A percentile compares a stretch with the other conserved stretches of the same genome.
Conservation (phyloP, 2,888 invertebrate species). For the Drosophila phalerata region DNA sequence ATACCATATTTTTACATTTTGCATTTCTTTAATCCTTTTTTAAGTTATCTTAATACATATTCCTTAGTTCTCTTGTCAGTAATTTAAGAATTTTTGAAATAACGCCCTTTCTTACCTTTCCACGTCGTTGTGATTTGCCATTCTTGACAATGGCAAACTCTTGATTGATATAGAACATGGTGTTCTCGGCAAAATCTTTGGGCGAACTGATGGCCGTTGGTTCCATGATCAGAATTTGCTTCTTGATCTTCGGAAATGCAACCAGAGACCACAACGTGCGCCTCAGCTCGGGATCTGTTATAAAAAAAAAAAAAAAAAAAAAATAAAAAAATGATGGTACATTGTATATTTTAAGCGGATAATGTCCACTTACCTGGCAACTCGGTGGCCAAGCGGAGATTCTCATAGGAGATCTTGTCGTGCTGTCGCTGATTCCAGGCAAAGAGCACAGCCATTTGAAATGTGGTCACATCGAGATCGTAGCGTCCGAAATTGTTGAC, state of each 20-base stretch:
- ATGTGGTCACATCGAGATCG: constrained; percentile 99
- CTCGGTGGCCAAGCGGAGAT: constrained; percentile 97
- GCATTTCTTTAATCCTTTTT: too few species aligned
- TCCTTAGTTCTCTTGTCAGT: too few species aligned
- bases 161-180: constrained; percentile 98
- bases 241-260: constrained; percentile 97
- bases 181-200: constrained; percentile 97
- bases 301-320: background rate
- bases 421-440: constrained; percentile 99
- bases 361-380: constrained; percentile 88
- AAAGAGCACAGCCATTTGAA: constrained; percentile 99
- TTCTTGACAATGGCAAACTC: constrained; percentile 98
- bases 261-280: constrained; percentile 98
- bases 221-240: constrained; percentile 94
- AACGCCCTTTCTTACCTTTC: constrained; percentile 88
- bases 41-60: too few species aligned
- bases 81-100: too few species aligned
- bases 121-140: constrained; percentile 96
- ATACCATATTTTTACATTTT: too few species aligned
- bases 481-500: constrained; percentile 96
- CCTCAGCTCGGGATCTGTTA: constrained; percentile 93
- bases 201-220: constrained; percentile 92
- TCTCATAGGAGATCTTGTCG: constrained; percentile 98
- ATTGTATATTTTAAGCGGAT: too few species aligned
- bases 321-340: too few species aligned